phyloP scores from a whole-genome alignment of 2,113 vertebrate genomes.

The Leuciscus idus region DNA sequence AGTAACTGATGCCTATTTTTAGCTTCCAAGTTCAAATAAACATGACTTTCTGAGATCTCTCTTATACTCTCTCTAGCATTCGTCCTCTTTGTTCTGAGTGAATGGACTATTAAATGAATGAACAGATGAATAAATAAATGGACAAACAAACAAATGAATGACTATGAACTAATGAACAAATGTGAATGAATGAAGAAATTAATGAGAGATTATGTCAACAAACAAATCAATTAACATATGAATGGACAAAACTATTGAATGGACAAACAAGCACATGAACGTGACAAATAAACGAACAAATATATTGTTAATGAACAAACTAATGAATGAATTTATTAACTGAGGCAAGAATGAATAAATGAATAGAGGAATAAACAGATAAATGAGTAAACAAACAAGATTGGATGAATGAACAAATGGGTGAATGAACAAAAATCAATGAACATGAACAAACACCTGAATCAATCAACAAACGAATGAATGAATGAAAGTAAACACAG shows the following conservation, averaged over 20 bases:
- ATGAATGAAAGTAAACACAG: neutral
- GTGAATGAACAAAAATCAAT: neutral
- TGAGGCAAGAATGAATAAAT: neutral
- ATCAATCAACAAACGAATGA: neutral
- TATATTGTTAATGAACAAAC: neutral
- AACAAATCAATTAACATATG: too few relatives aligned
- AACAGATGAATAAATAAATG: neutral
- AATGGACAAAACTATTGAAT: neutral
- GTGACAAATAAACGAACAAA: neutral
- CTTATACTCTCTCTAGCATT: neutral
- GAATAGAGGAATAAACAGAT: neutral
- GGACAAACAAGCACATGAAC: too few relatives aligned
- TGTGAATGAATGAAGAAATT: neutral
- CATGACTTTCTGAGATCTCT: neutral
- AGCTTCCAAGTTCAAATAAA: slow-evolving; percentile 11
- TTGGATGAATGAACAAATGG: neutral
- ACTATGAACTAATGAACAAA: neutral
- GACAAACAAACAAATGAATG: neutral
- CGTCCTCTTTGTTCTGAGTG: neutral
- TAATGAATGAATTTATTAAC: too few relatives aligned
- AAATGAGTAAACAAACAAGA: neutral
- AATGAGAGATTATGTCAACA: neutral
- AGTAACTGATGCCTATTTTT: slow-evolving; percentile 17
- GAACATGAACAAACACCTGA: neutral
- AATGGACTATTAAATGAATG: neutral